Base-by-base conservation (phyloP, 2,797 vertebrate genomes). In the Enteromius unitaeniatus region DNA sequence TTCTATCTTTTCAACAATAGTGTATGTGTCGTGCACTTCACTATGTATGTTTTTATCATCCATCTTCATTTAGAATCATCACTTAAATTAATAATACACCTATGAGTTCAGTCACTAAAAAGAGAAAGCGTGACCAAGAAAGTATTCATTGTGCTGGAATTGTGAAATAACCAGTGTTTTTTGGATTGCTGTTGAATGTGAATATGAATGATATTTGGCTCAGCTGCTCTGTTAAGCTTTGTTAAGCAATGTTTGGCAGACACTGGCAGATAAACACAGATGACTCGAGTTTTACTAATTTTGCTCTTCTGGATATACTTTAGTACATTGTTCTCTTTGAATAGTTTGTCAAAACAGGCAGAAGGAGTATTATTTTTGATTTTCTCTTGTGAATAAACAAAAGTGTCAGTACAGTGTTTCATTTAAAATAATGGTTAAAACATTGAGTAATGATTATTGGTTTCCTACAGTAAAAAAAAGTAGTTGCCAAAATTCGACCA, bases 201-300 rank as follows among this genome's bases (percentile, higher is more conserved):
- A 47, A 65, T 76, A 55, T 68, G 62, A 45, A 31, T 60, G 28
- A 55, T 68, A 70, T 34, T 64, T 60, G 83, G 19, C 70, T 80
- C 51, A 11, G 37, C 13, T 79, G 23, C 60, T 34, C 11, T 21
- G 21, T 58, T 60, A 4, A 60, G 55, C 58, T 73, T 86, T 84
- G 55, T 45, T 85, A 13, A 47, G 28, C 49, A 17, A 23, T 74
- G 28, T 72, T 83, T 77, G 70, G 34, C 53, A 64, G 83, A 67
- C 23, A 19, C 34, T 77, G 23, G 42, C 31, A 60, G 55, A 82
- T 86, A 45, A n/a, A 42, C 26, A 51, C 42, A 9, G 45, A 42
- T 73, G 6, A 17, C 3, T 73, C 62, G 10, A 67, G 47, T 37
- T 23, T 40, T n/a, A 31, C 26, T 76, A 1, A 17, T 37, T 28